These are phyloP conservation scores for Psix sp. DNA, from an alignment of 1,140 invertebrate genomes.

Conservation along the genomic window DNA sequence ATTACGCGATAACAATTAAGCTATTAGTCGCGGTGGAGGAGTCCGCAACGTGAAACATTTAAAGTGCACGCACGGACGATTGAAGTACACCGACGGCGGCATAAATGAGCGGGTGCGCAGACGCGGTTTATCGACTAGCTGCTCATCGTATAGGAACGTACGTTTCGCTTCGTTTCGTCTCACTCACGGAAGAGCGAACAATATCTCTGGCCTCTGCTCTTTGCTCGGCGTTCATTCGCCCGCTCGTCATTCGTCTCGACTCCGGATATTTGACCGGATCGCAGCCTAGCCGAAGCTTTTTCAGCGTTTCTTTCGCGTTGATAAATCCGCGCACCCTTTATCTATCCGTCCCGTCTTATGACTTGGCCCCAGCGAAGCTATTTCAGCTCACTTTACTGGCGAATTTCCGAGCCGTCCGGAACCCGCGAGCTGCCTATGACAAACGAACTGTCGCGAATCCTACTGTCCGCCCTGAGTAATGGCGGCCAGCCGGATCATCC, in stretches of 20 bases:
- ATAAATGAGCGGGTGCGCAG: constrained; percentile 41
- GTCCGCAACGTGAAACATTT: not conserved
- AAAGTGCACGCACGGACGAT: not conserved
- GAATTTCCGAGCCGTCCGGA: constrained; percentile 49
- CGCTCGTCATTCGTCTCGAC: constrained; percentile 56
- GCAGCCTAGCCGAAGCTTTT: constrained; percentile 45
- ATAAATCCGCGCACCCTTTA: constrained; percentile 44
- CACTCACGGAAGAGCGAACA: constrained; percentile 56
- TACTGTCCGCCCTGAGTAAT: constrained; percentile 34
- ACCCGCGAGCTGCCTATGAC: constrained; percentile 43
- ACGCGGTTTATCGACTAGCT: constrained; percentile 60
- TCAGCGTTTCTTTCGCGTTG: constrained; percentile 30
- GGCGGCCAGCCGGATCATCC: constrained; percentile 26
- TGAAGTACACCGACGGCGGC: too few species aligned
- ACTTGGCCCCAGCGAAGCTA: constrained; percentile 50
- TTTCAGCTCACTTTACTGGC: constrained; percentile 59
- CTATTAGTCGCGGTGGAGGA: constrained; percentile 26
- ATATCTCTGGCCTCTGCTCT: constrained; percentile 59
- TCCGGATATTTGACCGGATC: constrained; percentile 61
- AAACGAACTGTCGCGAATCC: constrained; percentile 35
- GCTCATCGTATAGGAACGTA: constrained; percentile 39
- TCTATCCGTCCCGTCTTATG: constrained; percentile 46
- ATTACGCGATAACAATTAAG: constrained; percentile 41
- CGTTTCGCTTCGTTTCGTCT: constrained; percentile 58
- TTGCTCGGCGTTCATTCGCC: constrained; percentile 57